Evolutionary conservation across 2,113 vertebrate species (phyloP).

Genomic region (Picathartes gymnocephalus): DNA sequence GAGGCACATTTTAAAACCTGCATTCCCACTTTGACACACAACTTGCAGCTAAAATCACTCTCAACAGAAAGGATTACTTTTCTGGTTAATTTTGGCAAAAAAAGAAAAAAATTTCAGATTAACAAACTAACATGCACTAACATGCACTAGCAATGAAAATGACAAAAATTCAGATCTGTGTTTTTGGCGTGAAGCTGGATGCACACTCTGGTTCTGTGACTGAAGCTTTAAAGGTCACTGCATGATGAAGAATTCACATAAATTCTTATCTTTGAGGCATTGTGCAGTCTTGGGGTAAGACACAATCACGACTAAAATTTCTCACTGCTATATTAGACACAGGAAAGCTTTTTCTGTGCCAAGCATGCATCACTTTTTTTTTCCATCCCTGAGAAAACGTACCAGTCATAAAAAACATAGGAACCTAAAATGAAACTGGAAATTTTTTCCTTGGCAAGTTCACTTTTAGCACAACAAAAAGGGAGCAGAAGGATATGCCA

Average conservation of each 20-base stretch:
- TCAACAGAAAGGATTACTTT: not conserved
- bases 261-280: not conserved
- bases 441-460: not conserved
- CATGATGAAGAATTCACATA: not conserved
- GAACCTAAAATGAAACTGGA: not conserved
- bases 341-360: not conserved
- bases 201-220: not conserved
- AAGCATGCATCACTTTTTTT: not conserved
- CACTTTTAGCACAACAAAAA: slow-evolving; percentile 31
- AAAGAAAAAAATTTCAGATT: not conserved
- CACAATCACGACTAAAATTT: slow-evolving; percentile 16
- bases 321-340: not conserved
- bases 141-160: not conserved
- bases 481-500: slow-evolving; percentile 7
- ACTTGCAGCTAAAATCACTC: not conserved
- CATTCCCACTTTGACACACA: not conserved
- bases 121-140: not conserved
- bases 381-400: not conserved
- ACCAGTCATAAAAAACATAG: slow-evolving; percentile 5
- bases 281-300: not conserved
- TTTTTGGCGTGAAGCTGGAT: not conserved
- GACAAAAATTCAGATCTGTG: not conserved
- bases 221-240: not conserved
- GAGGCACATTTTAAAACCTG: not conserved
- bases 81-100: not conserved